phyloP scores from a whole-genome alignment of 2,888 invertebrate species.

The Perdita meconis region DNA sequence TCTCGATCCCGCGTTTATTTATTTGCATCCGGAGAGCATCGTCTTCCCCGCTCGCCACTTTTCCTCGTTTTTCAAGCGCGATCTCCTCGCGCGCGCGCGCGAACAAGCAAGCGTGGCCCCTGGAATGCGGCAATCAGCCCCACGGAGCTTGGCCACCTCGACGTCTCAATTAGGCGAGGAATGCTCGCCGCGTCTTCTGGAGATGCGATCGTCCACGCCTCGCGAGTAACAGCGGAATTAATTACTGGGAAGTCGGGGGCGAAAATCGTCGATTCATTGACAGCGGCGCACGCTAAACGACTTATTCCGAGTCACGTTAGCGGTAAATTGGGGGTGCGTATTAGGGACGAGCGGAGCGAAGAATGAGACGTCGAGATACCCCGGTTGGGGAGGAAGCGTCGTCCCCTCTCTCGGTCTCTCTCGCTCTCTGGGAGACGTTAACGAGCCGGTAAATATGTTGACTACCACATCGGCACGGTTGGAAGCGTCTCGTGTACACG shows the following conservation, averaged over 20 bases:
- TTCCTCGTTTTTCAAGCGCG: not conserved
- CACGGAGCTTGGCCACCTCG: slow-evolving; percentile 34
- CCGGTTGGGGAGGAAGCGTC: slow-evolving; percentile 47
- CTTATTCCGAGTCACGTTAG: slow-evolving; percentile 61
- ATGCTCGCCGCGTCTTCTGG: slow-evolving; percentile 31
- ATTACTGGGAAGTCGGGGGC: slow-evolving; percentile 33
- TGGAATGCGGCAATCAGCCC: slow-evolving; percentile 52
- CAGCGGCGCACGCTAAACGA: slow-evolving; percentile 37
- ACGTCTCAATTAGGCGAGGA: slow-evolving; percentile 50
- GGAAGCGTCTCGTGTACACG: slow-evolving; percentile 60
- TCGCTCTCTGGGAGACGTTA: slow-evolving; percentile 82
- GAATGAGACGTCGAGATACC: slow-evolving; percentile 61
- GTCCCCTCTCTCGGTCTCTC: no score
- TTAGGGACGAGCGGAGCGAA: slow-evolving; percentile 55
- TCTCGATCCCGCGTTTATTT: slow-evolving; percentile 49
- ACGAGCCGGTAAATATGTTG: slow-evolving; percentile 84
- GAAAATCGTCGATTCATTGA: not conserved
- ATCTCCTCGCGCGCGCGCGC: slow-evolving; percentile 27
- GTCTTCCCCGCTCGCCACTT: not conserved
- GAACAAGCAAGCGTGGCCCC: slow-evolving; percentile 4
- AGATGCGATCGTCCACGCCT: slow-evolving; percentile 12
- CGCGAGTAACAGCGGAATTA: slow-evolving; percentile 47
- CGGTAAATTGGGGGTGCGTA: slow-evolving; percentile 60
- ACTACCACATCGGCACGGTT: slow-evolving; percentile 79
- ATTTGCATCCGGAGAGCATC: not conserved